Evolutionary conservation across 2,888 invertebrate species (phyloP), one percentile per base, ranked within the genome.

Genomic region (Cordilura impudica): DNA sequence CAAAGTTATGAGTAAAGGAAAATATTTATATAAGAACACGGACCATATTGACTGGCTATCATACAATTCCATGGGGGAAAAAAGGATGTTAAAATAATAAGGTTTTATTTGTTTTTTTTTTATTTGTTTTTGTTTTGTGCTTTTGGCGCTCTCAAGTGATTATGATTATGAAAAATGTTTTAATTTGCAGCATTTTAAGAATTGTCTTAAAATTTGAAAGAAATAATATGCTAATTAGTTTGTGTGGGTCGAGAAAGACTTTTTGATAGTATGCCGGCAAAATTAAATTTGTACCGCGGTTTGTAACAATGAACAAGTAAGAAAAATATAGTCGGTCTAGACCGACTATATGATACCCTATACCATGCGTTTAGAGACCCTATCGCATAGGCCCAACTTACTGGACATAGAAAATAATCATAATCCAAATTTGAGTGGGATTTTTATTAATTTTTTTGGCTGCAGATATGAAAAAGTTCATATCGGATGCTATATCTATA

Each of bases 111-210:
- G 21, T 51, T 43, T 49, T 6, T 56, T 60, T n/a, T 47, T 14
- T 45, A 45, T 49, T 43, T 43, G 10, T 47, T 8, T 29, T 39
- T 75, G 39, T 8, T 8, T 51, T 78, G 73, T 73, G 69, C 73
- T 70, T 78, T 78, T 74, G 65, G 69, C 69, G 45, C 65, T 73
- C 66, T 63, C 67, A 21, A 69, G 49, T 58, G 77, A 71, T 71
- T 71, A 47, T 66, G 23, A 60, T 77, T 61, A 66, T 43, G 66
- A 66, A 39, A 19, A 14, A 26, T 26, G n/a, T 45, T 18, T 21
- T 66, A 16, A 14, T 51, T 70, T 56, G 21, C 49, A 56, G 47
- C 26, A 69, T 75, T 75, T 49, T 63, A 21, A 63, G 43, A 54
- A 53, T 74, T 60, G 51, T 61, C 61, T 67, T 47, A 47, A 60